Evolutionary conservation across 2,888 invertebrate species (phyloP).

Genomic region (Heteromurus nitidus): DNA sequence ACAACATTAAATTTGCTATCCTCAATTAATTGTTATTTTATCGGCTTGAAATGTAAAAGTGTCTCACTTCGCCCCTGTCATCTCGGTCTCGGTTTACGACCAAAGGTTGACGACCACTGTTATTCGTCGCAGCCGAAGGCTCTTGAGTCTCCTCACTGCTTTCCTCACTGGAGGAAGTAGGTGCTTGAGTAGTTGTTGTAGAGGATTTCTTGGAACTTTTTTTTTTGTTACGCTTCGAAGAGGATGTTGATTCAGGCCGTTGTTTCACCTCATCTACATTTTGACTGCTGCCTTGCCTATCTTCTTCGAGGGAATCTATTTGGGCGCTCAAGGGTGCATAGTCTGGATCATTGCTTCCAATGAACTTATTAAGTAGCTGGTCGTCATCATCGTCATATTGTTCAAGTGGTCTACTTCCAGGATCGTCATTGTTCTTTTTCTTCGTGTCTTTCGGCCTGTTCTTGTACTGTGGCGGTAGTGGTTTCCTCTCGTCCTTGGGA

Average conservation of each 20-base stretch:
- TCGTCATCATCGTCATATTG: conserved; percentile 17
- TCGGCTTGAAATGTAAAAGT: not conserved
- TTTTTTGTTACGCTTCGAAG: conserved; percentile 20
- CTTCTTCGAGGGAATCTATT: conserved; percentile 22
- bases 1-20: not conserved
- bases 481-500: conserved; percentile 64
- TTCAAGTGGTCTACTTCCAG: conserved; percentile 24
- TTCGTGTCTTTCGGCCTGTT: conserved; percentile 43
- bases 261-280: conserved; percentile 56
- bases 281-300: conserved; percentile 61
- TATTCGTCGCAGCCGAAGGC: conserved; percentile 55
- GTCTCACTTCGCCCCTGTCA: conserved; percentile 56
- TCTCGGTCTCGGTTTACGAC: conserved; percentile 55
- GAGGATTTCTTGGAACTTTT: conserved; percentile 38
- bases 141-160: conserved; percentile 50
- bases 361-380: conserved; percentile 77
- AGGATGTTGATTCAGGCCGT: conserved; percentile 7
- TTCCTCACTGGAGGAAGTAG: conserved; percentile 28
- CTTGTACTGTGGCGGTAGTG: conserved; percentile 62
- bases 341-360: conserved; percentile 74
- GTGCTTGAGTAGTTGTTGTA: conserved; percentile 50
- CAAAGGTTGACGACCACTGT: conserved; percentile 26
- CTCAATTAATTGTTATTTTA: too few relatives aligned
- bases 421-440: conserved; percentile 34
- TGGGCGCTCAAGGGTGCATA: conserved; percentile 30